Evolutionary conservation across 2,797 vertebrate genomes (phyloP), one percentile per base, ranked within the genome.

Genomic region (Spheniscus humboldti): DNA sequence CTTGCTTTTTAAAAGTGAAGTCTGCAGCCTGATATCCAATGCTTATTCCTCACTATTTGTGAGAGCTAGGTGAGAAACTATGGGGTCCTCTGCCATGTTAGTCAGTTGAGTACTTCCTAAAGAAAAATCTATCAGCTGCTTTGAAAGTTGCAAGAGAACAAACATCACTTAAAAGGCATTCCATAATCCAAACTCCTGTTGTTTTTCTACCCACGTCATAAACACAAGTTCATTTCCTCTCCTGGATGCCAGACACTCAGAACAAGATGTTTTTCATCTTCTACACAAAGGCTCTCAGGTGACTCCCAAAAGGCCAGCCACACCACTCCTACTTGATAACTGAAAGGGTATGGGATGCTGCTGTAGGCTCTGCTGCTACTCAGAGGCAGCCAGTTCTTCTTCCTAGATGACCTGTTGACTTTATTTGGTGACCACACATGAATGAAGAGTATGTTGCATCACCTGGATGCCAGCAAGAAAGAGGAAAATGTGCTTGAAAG

Each of bases 191-290:
- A 71, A 45, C 78, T 94, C 64, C 82, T 4, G 31, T 86, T 93
- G 68, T 94, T 94, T 91, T 86, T 37, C 91, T 86, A 50, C 83
- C 41, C n/a, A 37, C 92, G 55, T 81, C 68, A 67, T 90, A 93
- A 78, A 85, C 57, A 28, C 72, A 89, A 75, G 50, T 94, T 89
- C 48, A 92, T 96, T 94, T 91, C 92, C 94, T 95, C 75, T 93
- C 48, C 75, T 92, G 71, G 56, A 89, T 91, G 45, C 56, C 94
- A 96, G 68, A 89, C 68, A 78, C 84, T 81, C 53, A 72, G 60
- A 95, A 86, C 60, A 92, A 95, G 87, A 87, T 91, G 87, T 82
- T 94, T 95, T 93, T 85, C 50, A 87, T 95, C 68, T 87, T 91
- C 64, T 59, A 30, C n/a, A 41, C 53, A 71, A 55, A 43, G 45